Evolutionary conservation across 1,140 invertebrate species (phyloP), one percentile per base, ranked within the genome.

Genomic region (Doryteuthis pealeii): DNA sequence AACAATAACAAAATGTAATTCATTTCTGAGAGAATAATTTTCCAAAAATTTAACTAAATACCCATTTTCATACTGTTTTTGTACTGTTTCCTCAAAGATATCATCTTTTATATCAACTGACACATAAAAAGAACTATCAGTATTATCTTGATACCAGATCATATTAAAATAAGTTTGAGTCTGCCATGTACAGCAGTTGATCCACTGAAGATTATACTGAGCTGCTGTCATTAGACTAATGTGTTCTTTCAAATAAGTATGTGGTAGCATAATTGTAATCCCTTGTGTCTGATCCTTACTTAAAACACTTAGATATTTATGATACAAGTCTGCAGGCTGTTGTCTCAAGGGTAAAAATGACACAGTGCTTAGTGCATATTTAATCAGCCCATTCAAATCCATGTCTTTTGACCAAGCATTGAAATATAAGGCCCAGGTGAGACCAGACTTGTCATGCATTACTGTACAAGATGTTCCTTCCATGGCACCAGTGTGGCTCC

Each of bases 401-500:
- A 77, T 81, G 54, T 85, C 84, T 28, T 79, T 76, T 8, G 84
- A 71, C 80, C 84, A 84, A 43, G 82, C 74, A 71, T 87, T 87
- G 28, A 84, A 75, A 12, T 86, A 72, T 8, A 84, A 75, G 18
- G 79, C 79, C 86, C 86, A 87, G 12, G 79, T 80, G 12, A 82
- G 66, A 15, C 84, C 85, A 74, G 74, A 77, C 32, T 78, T 76
- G 45, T 84, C 75, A 68, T 80, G 79, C 30, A 78, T 74, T 26
- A 84, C 69, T 26, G 81, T 83, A 12, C 79, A 76, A 18, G 83
- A 82, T 15, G 84, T 83, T 0, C 86, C 86, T 32, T 87, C 86
- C 81, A 87, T 84, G 22, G 79, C 80, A 0, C 86, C 86, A 18
- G 84, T 85, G 72, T 87, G 86, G 35, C 85, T 84, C 77, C 80